These are phyloP conservation scores for Ruditapes philippinarum DNA, from an alignment of 1,140 invertebrate species.

Conservation along the genomic window DNA sequence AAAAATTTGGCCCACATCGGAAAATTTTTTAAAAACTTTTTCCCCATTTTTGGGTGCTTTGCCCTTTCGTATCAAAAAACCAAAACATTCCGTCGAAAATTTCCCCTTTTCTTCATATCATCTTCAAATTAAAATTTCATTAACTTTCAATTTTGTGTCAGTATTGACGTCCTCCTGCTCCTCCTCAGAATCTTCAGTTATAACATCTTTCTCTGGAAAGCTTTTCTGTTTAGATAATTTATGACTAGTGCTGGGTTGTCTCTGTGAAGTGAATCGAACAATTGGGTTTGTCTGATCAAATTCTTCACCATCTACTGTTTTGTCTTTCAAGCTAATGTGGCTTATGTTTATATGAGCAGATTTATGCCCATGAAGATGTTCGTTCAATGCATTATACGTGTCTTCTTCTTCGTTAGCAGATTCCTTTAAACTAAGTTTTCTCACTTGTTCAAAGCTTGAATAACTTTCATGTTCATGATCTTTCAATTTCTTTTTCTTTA, in stretches of 20 bases:
- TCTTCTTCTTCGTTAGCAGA: not conserved
- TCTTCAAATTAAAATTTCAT: too few species aligned
- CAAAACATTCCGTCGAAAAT: too few species aligned
- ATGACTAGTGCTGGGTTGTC: not conserved
- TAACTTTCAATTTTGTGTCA: too few species aligned
- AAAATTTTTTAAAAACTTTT: too few species aligned
- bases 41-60: too few species aligned
- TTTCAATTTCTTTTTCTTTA: not conserved
- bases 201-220: not conserved
- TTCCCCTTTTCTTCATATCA: too few species aligned
- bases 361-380: not conserved
- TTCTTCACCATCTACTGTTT: constrained; percentile 4
- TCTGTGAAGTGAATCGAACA: not conserved
- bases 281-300: not conserved
- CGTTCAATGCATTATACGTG: not conserved
- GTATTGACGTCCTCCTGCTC: too few species aligned
- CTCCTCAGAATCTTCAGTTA: not conserved
- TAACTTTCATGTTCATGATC: not conserved
- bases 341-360: not conserved
- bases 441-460: constrained; percentile 27
- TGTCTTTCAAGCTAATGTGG: not conserved
- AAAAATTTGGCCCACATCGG: too few species aligned
- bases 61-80: too few species aligned
- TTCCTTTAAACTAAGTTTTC: not conserved
- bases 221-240: not conserved